Conservation (phyloP, 2,113 vertebrate species). For the Erinaceus europaeus region DNA sequence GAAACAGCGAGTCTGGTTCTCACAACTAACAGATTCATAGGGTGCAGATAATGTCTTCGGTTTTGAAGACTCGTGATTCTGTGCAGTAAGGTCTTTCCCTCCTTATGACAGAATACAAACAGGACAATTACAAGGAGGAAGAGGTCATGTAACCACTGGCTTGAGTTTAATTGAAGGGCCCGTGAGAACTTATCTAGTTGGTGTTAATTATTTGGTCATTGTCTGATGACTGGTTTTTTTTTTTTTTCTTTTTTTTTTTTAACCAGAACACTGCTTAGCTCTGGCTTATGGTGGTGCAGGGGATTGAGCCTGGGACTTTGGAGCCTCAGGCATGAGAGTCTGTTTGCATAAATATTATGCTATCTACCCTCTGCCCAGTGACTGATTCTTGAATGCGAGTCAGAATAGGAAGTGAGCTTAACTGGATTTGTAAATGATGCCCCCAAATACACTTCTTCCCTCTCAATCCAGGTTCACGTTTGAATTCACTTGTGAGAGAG, state of each 20-base stretch:
- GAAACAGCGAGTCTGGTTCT: constrained; percentile 68
- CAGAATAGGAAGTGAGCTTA: constrained; percentile 28
- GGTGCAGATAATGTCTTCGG: constrained; percentile 69
- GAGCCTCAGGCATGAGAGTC: too few relatives aligned
- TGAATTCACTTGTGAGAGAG: not conserved
- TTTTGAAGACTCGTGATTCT: constrained; percentile 68
- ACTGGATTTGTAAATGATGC: not conserved
- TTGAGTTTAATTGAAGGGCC: constrained; percentile 36
- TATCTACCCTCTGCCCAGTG: too few relatives aligned
- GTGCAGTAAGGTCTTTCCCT: constrained; percentile 73
- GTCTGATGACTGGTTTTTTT: too few relatives aligned
- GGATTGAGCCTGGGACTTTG: too few relatives aligned
- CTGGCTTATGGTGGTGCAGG: too few relatives aligned
- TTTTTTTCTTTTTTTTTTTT: too few relatives aligned
- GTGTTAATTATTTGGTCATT: constrained; percentile 56
- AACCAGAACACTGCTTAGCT: too few relatives aligned
- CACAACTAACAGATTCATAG: constrained; percentile 66
- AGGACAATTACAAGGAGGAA: constrained; percentile 16
- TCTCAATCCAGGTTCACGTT: not conserved
- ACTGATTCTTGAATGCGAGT: not conserved
- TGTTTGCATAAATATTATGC: too few relatives aligned
- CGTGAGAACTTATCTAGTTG: constrained; percentile 37
- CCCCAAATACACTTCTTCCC: constrained; percentile 38
- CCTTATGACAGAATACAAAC: constrained; percentile 40
- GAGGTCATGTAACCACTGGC: constrained; percentile 58